A percentile compares a stretch with the other conserved stretches of the same genome.
Conservation (phyloP, 2,113 vertebrate genomes). For the Hiodon tergisus region DNA sequence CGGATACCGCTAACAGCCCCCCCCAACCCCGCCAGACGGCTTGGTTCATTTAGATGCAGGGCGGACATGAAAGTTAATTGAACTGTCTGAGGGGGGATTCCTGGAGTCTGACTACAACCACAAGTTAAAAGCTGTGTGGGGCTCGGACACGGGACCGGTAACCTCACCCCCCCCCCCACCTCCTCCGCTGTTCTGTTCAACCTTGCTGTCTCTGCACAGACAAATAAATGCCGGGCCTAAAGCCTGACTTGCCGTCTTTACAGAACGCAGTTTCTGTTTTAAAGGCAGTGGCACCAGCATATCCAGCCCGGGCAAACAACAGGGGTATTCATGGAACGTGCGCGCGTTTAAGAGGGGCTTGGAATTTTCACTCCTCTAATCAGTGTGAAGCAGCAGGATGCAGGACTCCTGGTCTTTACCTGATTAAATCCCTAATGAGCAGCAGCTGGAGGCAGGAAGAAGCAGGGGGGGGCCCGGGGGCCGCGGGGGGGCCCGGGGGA, state of each 20-base stretch:
- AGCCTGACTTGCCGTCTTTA: neutral
- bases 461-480: slow-evolving; percentile 56
- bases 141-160: too few relatives aligned
- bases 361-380: slow-evolving; percentile 74
- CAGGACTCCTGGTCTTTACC: slow-evolving; percentile 73
- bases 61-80: neutral
- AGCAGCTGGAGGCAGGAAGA: slow-evolving; percentile 63
- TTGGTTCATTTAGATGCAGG: neutral
- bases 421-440: slow-evolving; percentile 79
- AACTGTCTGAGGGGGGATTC: neutral
- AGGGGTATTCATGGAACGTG: slow-evolving; percentile 77
- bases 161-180: neutral
- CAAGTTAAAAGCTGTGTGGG: neutral
- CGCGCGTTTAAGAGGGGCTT: slow-evolving; percentile 29
- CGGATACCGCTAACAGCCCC: neutral
- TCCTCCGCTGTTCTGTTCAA: neutral
- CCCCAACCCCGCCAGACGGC: too few relatives aligned
- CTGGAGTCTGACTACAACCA: neutral
- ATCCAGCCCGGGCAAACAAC: slow-evolving; percentile 62
- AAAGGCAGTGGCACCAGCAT: slow-evolving; percentile 53
- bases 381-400: slow-evolving; percentile 76
- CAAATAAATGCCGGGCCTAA: neutral
- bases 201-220: neutral
- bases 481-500: slow-evolving; percentile 47
- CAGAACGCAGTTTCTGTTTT: slow-evolving; percentile 28